Conservation (phyloP, 2,888 invertebrate genomes). For the Apamea monoglypha region DNA sequence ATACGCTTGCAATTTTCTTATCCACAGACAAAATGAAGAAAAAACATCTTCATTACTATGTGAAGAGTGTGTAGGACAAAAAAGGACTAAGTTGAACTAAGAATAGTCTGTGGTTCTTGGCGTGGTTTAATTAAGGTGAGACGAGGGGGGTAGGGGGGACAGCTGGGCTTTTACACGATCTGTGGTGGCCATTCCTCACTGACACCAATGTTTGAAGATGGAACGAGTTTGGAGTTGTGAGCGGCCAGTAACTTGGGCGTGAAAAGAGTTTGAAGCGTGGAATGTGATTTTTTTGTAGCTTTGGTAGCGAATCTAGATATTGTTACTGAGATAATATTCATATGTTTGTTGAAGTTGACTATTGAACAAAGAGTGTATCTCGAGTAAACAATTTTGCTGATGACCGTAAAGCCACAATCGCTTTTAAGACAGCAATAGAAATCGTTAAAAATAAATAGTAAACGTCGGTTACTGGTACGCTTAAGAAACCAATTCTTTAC, state of each 20-base stretch:
- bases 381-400: background rate
- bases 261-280: background rate
- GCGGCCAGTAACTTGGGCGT: constrained; percentile 8
- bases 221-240: constrained; percentile 49
- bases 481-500: background rate
- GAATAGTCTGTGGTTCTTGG: constrained; percentile 53
- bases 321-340: background rate
- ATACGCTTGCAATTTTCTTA: constrained; percentile 45
- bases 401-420: background rate
- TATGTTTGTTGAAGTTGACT: background rate
- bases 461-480: background rate
- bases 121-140: constrained; percentile 77
- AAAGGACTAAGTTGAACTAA: constrained; percentile 51
- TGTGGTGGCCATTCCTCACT: constrained; percentile 74
- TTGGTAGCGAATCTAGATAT: background rate
- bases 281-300: background rate
- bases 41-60: constrained; percentile 55
- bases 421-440: background rate
- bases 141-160: constrained; percentile 60
- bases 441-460: background rate
- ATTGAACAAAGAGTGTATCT: background rate
- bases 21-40: constrained; percentile 54
- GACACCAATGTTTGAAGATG: constrained; percentile 58
- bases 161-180: constrained; percentile 71
- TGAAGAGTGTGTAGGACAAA: constrained; percentile 51